Conservation (phyloP, 2,797 vertebrate species). For the Meriones psammophilus region DNA sequence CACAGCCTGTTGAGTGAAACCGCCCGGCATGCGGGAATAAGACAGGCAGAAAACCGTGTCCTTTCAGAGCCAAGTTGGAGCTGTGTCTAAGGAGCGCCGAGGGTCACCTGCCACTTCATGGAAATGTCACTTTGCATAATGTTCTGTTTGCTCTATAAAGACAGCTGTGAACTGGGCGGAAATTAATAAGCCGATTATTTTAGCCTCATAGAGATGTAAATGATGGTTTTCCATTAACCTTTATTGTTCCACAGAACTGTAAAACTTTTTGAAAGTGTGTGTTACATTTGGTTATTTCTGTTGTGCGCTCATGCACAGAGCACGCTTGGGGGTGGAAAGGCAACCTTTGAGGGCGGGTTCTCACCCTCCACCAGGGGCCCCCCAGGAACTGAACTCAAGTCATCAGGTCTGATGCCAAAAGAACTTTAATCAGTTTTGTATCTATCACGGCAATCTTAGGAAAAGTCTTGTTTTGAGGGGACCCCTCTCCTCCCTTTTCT, state of each 20-base stretch:
- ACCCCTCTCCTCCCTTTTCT: background rate
- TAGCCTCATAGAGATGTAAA: conserved; percentile 35
- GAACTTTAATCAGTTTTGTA: background rate
- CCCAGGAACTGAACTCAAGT: background rate
- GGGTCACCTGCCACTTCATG: conserved; percentile 31
- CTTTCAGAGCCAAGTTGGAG: conserved; percentile 70
- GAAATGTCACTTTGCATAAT: conserved; percentile 62
- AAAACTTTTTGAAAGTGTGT: background rate
- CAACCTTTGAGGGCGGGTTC: background rate
- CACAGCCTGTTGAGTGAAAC: conserved; percentile 57
- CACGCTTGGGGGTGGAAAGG: background rate
- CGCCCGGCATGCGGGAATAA: conserved; percentile 41
- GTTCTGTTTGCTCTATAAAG: conserved; percentile 65
- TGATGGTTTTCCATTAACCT: conserved; percentile 21
- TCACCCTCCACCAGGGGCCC: background rate
- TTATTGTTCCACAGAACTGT: background rate
- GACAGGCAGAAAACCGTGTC: conserved; percentile 50
- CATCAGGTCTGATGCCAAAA: background rate
- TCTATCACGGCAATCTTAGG: background rate
- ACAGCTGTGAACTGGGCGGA: conserved; percentile 12
- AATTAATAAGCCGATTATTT: conserved; percentile 60
- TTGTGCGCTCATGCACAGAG: background rate
- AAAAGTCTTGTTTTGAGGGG: conserved; percentile 11
- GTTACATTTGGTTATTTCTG: background rate
- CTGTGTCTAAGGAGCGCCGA: conserved; percentile 33